Evolutionary conservation across 2,113 vertebrate genomes (phyloP).

Genomic region (Nothobranchius furzeri): DNA sequence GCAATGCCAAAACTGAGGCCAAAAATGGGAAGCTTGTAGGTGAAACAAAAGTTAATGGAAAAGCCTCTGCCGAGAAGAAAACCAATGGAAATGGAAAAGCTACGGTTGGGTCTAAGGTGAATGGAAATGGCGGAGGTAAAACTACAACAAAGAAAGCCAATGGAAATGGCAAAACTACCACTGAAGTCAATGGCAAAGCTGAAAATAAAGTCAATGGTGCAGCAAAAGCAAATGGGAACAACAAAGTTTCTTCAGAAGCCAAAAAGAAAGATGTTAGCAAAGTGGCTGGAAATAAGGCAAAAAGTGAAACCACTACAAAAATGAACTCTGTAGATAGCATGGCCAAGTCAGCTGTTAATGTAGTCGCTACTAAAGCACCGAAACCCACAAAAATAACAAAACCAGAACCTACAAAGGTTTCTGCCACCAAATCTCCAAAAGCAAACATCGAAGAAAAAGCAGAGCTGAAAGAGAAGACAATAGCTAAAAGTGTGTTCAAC

Average conservation of each 20-base stretch:
- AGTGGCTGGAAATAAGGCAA: slow-evolving; percentile 43
- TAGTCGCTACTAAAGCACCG: slow-evolving; percentile 47
- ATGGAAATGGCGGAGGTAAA: slow-evolving; percentile 23
- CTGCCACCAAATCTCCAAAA: slow-evolving; percentile 52
- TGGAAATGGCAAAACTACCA: slow-evolving; percentile 47
- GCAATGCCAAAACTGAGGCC: slow-evolving; percentile 30
- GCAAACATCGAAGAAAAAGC: background rate
- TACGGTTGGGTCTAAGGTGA: slow-evolving; percentile 47
- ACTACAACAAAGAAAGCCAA: slow-evolving; percentile 48
- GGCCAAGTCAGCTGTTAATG: slow-evolving; percentile 40
- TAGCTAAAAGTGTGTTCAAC: slow-evolving; percentile 53
- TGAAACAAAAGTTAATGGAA: slow-evolving; percentile 58
- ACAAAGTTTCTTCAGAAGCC: slow-evolving; percentile 45
- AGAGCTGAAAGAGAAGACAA: slow-evolving; percentile 46
- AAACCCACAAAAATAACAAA: slow-evolving; percentile 61
- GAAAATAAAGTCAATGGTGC: slow-evolving; percentile 58
- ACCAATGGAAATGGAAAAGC: slow-evolving; percentile 53
- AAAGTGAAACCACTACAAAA: slow-evolving; percentile 65
- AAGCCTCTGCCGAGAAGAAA: slow-evolving; percentile 53
- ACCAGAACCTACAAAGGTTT: slow-evolving; percentile 63
- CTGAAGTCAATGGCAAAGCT: slow-evolving; percentile 16
- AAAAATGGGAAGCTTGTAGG: slow-evolving; percentile 64
- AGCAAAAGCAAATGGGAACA: slow-evolving; percentile 62
- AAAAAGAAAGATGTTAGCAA: slow-evolving; percentile 55
- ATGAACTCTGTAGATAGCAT: slow-evolving; percentile 42